Evolutionary conservation across 2,113 vertebrate genomes (phyloP).

Genomic region (Megatriorchis doriae): DNA sequence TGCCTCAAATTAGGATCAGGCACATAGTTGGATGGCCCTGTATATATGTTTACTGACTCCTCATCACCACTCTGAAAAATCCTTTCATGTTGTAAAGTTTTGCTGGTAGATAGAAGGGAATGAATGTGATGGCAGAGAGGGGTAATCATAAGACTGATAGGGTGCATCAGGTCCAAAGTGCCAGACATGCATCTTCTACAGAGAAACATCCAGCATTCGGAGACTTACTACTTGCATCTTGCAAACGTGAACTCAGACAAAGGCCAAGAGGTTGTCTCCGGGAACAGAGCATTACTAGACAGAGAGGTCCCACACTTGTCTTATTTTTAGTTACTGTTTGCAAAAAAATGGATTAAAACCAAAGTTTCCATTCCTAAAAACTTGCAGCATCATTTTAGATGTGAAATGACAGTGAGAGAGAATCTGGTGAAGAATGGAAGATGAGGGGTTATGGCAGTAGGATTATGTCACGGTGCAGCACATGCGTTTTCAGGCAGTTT

Average conservation of each 20-base stretch:
- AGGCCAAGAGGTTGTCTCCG: neutral
- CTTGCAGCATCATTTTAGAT: neutral
- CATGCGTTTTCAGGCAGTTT: neutral
- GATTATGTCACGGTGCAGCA: neutral
- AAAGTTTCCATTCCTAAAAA: neutral
- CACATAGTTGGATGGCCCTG: rapidly evolving
- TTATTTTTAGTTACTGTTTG: neutral
- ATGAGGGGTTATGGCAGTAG: neutral
- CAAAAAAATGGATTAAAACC: neutral
- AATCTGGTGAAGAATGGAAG: neutral
- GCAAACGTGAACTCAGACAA: neutral
- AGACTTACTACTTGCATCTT: neutral
- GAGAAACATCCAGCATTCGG: neutral
- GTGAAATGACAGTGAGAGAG: neutral
- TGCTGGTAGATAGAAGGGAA: neutral
- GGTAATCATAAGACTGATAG: neutral
- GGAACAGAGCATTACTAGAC: neutral
- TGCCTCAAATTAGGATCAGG: neutral
- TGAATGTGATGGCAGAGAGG: neutral
- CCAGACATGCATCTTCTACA: neutral
- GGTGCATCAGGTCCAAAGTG: neutral
- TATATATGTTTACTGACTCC: neutral
- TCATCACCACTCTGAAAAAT: neutral
- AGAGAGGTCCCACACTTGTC: neutral
- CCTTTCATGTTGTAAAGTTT: neutral